Evolutionary conservation across 2,888 invertebrate species (phyloP).

Genomic region (Polyommatus iphigenia): DNA sequence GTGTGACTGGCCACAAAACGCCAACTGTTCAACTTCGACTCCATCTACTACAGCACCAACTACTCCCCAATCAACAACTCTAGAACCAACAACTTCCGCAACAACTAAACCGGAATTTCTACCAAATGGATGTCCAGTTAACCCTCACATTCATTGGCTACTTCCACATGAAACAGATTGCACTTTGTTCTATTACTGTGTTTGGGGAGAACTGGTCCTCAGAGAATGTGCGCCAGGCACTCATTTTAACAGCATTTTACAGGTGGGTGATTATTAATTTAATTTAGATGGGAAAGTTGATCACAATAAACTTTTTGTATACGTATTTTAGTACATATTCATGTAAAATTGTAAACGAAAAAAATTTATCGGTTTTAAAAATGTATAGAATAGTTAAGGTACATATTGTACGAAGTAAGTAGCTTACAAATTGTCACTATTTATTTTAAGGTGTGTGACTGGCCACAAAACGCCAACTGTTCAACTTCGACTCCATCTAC

Average conservation of each 20-base stretch:
- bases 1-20: no score
- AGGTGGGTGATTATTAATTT: slow-evolving; percentile 47
- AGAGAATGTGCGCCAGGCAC: slow-evolving; percentile 49
- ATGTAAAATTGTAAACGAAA: no score
- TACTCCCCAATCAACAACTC: slow-evolving; percentile 24
- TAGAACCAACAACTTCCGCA: background rate
- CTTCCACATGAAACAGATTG: slow-evolving; percentile 58
- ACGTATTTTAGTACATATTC: no score
- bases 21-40: background rate
- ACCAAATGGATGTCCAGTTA: slow-evolving; percentile 62
- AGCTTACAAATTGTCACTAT: background rate
- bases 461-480: no score
- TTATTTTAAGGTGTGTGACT: background rate
- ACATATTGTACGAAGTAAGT: background rate
- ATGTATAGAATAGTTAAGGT: no score
- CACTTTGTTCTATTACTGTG: slow-evolving; percentile 64
- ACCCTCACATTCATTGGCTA: slow-evolving; percentile 60
- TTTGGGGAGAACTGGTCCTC: slow-evolving; percentile 55
- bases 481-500: slow-evolving; percentile 13
- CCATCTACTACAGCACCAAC: slow-evolving; percentile 30
- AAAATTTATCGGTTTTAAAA: no score
- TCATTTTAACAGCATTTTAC: slow-evolving; percentile 58
- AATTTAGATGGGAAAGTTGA: background rate
- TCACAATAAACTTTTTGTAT: no score
- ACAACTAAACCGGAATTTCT: slow-evolving; percentile 44